These are phyloP conservation scores for Microcebus tavaratra DNA, from an alignment of 2,113 vertebrate species.

Conservation along the genomic window DNA sequence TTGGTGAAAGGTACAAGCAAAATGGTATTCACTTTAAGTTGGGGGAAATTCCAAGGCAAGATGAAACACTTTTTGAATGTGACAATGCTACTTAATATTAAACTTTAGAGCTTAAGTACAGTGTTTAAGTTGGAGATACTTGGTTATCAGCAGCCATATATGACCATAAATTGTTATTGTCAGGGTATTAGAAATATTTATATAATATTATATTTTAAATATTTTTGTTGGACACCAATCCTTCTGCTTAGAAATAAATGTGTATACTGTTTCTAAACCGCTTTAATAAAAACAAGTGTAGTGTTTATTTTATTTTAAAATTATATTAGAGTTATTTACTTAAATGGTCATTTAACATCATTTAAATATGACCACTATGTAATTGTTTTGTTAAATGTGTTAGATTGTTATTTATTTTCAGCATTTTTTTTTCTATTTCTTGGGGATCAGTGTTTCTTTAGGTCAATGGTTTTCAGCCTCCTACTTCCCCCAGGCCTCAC, in stretches of 20 bases:
- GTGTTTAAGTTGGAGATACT: background rate
- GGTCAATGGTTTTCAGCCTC: background rate
- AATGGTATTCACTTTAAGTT: background rate
- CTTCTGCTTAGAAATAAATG: slow-evolving; percentile 32
- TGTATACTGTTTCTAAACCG: background rate
- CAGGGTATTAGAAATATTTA: slow-evolving; percentile 8
- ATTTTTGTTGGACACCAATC: slow-evolving; percentile 8
- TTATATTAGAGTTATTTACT: background rate
- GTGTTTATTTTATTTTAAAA: slow-evolving; percentile 10
- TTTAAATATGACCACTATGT: slow-evolving; percentile 9
- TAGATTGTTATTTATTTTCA: background rate
- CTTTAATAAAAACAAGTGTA: background rate
- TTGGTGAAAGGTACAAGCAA: background rate
- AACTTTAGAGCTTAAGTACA: background rate
- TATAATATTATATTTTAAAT: slow-evolving; percentile 14
- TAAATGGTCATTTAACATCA: slow-evolving; percentile 14
- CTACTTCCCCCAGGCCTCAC: too few relatives aligned
- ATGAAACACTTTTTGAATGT: background rate
- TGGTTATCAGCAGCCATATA: background rate
- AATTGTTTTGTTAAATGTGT: background rate
- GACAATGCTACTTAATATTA: background rate
- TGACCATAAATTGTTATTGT: slow-evolving; percentile 20
- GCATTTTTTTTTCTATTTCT: background rate
- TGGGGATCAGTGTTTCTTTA: background rate
- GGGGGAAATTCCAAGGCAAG: background rate